Conservation (phyloP, 2,113 vertebrate genomes). For the Gymnocephalus cernua region DNA sequence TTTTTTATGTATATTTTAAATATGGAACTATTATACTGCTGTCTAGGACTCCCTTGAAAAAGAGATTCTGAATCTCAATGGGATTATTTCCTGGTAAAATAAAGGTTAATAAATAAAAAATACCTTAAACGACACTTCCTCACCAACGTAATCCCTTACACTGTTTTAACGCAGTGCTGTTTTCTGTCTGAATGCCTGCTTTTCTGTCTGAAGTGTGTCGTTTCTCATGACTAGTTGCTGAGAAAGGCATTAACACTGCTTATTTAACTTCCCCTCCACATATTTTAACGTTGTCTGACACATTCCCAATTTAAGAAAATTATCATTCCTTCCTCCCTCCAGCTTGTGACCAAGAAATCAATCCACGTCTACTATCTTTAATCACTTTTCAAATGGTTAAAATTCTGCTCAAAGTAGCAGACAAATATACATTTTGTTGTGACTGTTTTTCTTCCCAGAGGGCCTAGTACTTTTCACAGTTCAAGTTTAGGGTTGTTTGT, state of each 20-base stretch:
- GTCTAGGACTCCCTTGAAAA: no score
- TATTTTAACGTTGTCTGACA: constrained; percentile 14
- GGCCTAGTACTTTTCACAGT: constrained; percentile 12
- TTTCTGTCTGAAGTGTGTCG: not conserved
- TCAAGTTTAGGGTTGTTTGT: not conserved
- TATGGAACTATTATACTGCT: no score
- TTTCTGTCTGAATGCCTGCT: not conserved
- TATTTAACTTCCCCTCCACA: not conserved
- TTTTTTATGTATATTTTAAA: no score
- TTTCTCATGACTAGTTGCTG: not conserved
- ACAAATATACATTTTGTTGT: not conserved
- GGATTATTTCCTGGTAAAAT: no score
- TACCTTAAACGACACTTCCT: no score
- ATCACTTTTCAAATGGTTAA: constrained; percentile 23
- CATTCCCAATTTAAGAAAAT: constrained; percentile 24
- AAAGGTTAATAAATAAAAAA: no score
- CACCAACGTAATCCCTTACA: not conserved
- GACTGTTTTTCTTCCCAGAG: not conserved
- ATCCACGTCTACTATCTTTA: constrained; percentile 11
- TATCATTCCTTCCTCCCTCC: not conserved
- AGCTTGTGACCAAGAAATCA: constrained; percentile 18
- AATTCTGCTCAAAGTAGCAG: not conserved
- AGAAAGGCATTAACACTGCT: not conserved
- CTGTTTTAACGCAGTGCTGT: not conserved
- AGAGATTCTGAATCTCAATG: no score